Evolutionary conservation across 2,888 invertebrate species (phyloP), one percentile per base, ranked within the genome.

Genomic region (Diplazon laetatorius): DNA sequence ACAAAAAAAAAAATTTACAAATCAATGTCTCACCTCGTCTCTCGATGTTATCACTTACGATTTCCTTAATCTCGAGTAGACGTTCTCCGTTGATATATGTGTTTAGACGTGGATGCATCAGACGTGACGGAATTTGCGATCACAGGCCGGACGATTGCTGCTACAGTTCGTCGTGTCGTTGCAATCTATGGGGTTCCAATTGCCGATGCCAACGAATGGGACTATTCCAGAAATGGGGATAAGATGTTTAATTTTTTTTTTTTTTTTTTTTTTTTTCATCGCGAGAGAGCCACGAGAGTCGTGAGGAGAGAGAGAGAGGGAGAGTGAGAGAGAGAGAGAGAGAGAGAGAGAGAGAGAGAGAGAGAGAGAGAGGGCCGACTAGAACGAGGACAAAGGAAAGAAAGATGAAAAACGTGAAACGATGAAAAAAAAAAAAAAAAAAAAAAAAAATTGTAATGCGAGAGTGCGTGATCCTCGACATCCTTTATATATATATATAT

Each of bases 151-250:
- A 95, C 81, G 96, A 96, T 91, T 97, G 97, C 93, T 97, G 97
- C 93, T 95, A 95, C 92, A 96, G 95, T 86, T 95, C 96, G 82
- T 95, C 96, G 82, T 97, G 97, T 92, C 94, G 97, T 81, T 97
- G 97, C 93, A 97, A 97, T 91, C 93, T 97, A 65, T 97, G 96
- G 96, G 96, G 97, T 78, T 95, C 95, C 89, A 97, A 97, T 93
- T 97, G 97, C 91, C 94, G 95, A 87, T 97, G 97, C 91, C 96
- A 97, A 91, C 94, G 97, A 86, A 95, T 95, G 94, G 96, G 97
- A 78, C 94, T 97, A 89, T 97, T 97, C 93, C 96, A 96, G 91
- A 96, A 96, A 92, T 96, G 96, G 95, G 95, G 95, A 90, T 95
- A 93, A 92, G 89, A 52, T n/a, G 30, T 35, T 22, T n/a, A n/a